phyloP scores from a whole-genome alignment of 2,888 invertebrate genomes.

The Cryptus armator region DNA sequence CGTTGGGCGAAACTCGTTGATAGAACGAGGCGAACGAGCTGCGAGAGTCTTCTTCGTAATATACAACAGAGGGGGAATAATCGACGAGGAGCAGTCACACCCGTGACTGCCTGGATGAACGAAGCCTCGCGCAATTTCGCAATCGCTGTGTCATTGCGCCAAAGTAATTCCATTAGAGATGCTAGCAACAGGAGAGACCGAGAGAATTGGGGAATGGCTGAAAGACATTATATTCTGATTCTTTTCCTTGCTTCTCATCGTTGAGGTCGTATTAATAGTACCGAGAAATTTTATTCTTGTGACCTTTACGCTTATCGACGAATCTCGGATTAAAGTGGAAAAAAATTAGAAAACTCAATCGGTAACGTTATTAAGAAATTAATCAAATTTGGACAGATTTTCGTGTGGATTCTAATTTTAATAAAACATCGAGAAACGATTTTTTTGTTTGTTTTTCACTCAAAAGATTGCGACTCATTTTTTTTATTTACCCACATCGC shows the following conservation, averaged over 20 bases:
- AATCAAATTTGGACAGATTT: too few species aligned
- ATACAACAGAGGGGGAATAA: slow-evolving; percentile 62
- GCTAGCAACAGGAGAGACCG: slow-evolving; percentile 27
- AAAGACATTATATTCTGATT: slow-evolving; percentile 35
- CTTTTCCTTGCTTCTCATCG: slow-evolving; percentile 7
- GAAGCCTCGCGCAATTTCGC: slow-evolving; percentile 78
- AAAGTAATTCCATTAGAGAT: slow-evolving; percentile 83
- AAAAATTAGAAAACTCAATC: too few species aligned
- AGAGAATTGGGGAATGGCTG: neutral
- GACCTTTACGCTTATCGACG: too few species aligned
- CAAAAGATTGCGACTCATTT: too few species aligned
- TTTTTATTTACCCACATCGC: neutral
- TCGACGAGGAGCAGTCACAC: slow-evolving; percentile 72
- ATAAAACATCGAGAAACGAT: too few species aligned
- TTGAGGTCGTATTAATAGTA: neutral
- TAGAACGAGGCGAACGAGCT: slow-evolving; percentile 69
- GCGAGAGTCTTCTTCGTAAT: slow-evolving; percentile 28
- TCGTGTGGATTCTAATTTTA: too few species aligned
- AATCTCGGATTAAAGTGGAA: too few species aligned
- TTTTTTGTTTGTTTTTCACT: too few species aligned
- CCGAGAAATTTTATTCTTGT: too few species aligned
- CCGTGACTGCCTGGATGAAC: slow-evolving; percentile 65
- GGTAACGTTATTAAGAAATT: too few species aligned
- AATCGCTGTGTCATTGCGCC: slow-evolving; percentile 84
- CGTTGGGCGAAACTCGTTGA: slow-evolving; percentile 67